A percentile compares a stretch with the other conserved stretches of the same genome.
These are phyloP conservation scores for Fabriciana adippe DNA, from an alignment of 2,888 invertebrate genomes.

Conservation along the genomic window DNA sequence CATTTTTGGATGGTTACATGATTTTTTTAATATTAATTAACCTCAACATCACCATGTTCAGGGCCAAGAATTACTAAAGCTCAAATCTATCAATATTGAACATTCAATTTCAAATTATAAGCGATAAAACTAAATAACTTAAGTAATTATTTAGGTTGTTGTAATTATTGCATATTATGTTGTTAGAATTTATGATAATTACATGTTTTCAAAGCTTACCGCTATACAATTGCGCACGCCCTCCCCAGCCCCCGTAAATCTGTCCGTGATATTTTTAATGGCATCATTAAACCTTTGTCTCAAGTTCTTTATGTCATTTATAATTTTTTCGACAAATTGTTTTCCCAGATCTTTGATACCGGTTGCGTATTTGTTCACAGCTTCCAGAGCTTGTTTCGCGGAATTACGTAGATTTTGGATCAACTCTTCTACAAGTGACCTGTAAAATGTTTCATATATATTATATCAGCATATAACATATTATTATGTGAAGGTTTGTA, in stretches of 20 bases:
- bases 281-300: slow-evolving; percentile 51
- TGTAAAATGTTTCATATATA: slow-evolving; percentile 40
- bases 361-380: slow-evolving; percentile 53
- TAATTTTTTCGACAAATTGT: slow-evolving; percentile 49
- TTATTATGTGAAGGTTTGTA: too few relatives aligned
- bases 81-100: too few relatives aligned
- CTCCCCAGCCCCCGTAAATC: slow-evolving; percentile 51
- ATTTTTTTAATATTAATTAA: too few relatives aligned
- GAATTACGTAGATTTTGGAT: slow-evolving; percentile 54
- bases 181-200: too few relatives aligned
- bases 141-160: too few relatives aligned
- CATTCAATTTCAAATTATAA: too few relatives aligned
- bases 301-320: slow-evolving; percentile 52
- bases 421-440: slow-evolving; percentile 58
- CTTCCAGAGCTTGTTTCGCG: slow-evolving; percentile 56
- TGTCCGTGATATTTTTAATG: slow-evolving; percentile 53
- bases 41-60: too few relatives aligned
- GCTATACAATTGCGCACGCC: slow-evolving; percentile 59
- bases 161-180: too few relatives aligned
- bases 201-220: slow-evolving; percentile 50
- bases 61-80: too few relatives aligned
- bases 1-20: too few relatives aligned
- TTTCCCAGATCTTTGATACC: slow-evolving; percentile 55
- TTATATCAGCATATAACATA: too few relatives aligned
- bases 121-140: too few relatives aligned